Base-by-base conservation (phyloP, 1,140 invertebrate species). In the Vanessa atalanta region DNA sequence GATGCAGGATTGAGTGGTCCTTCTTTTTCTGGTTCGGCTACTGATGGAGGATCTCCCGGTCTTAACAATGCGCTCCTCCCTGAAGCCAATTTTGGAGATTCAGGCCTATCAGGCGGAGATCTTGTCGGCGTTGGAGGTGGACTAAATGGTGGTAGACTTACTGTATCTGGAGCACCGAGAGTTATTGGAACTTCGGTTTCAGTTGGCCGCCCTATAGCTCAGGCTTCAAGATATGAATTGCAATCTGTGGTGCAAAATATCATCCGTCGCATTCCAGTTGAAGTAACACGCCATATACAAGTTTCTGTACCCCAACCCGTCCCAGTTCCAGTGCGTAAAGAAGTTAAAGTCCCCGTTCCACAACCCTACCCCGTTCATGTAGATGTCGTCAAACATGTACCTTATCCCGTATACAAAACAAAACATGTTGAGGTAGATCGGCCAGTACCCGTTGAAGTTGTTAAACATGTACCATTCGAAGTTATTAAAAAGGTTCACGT, bases 301-400 rank as follows among this genome's bases (percentile, higher is more conserved):
- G 83, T 93, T 0, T 83, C 85, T 15, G 89, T 93, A 16, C 90
- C 91, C 3, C 86, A 90, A 6, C 81, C 91, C 7, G 84, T 88
- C 1, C 82, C 90, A 1, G 86, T 90, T 0, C 88, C 87, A 7
- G 90, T 93, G 15, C 92, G 83, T 16, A 89, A 92, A 20, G 89
- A 93, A 73, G 84, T 91, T 14, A 88, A 78, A 60, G 92, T 93
- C 5, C 88, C 88, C 63, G 92, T 93, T 0, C 93, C 92, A 7
- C 90, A 92, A 72, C 92, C 91, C 53, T 93, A 93, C 87, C 88
- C 88, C 0, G 91, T 93, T 16, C 90, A 89, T 16, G 89, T 93
- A 0, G 85, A 93, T 23, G 92, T 93, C 8, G 88, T 90, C 0
- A 92, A 91, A 69, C 84, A 91, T 15, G 88, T 93, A 0, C 88